These are phyloP conservation scores for Boloria selene DNA, from an alignment of 2,888 invertebrate species.

Conservation along the genomic window DNA sequence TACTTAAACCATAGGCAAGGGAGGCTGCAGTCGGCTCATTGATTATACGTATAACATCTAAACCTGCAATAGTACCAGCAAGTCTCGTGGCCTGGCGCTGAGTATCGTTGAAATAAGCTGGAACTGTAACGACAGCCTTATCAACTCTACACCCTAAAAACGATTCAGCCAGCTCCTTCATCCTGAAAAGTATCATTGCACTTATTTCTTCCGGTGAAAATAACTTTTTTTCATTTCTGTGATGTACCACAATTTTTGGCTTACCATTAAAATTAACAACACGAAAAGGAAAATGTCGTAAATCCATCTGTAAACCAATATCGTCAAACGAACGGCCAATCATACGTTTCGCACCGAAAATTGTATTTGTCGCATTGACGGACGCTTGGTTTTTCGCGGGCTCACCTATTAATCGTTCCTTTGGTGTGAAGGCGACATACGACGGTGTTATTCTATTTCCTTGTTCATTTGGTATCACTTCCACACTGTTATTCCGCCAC, in stretches of 20 bases:
- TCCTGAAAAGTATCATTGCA: slow-evolving; percentile 62
- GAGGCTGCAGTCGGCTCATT: slow-evolving; percentile 70
- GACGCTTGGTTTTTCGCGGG: slow-evolving; percentile 62
- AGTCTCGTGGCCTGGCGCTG: slow-evolving; percentile 63
- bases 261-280: slow-evolving; percentile 62
- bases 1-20: slow-evolving; percentile 60
- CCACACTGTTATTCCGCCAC: slow-evolving; percentile 58
- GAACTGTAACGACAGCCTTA: slow-evolving; percentile 67
- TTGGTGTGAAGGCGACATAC: slow-evolving; percentile 61
- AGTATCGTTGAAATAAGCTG: slow-evolving; percentile 64
- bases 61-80: slow-evolving; percentile 61
- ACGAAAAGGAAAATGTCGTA: slow-evolving; percentile 60
- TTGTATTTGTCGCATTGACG: slow-evolving; percentile 59
- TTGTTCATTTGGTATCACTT: slow-evolving; percentile 64
- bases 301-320: slow-evolving; percentile 59
- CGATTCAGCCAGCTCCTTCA: slow-evolving; percentile 62
- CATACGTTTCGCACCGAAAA: slow-evolving; percentile 64
- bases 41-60: slow-evolving; percentile 60
- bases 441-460: slow-evolving; percentile 65
- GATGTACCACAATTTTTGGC: slow-evolving; percentile 58
- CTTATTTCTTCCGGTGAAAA: slow-evolving; percentile 68
- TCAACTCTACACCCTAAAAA: slow-evolving; percentile 56
- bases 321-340: slow-evolving; percentile 65
- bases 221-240: slow-evolving; percentile 52
- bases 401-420: slow-evolving; percentile 61